These are phyloP conservation scores for Tenualosa thibaudeaui DNA, from an alignment of 2,797 vertebrate species.

Conservation along the genomic window DNA sequence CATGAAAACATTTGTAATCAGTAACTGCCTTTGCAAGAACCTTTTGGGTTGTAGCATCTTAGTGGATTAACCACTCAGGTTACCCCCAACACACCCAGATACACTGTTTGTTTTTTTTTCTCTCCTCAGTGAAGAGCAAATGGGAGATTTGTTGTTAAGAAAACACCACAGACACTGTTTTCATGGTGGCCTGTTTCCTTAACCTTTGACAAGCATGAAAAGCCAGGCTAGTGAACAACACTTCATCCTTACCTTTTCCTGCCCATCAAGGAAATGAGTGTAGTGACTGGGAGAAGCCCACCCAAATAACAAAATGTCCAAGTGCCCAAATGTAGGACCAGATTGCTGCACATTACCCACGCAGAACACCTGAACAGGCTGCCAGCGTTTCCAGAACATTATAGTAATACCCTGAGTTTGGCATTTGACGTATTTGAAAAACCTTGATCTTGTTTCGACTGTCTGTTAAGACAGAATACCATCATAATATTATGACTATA, in stretches of 20 bases:
- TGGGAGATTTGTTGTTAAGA: constrained; percentile 37
- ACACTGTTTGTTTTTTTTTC: background rate
- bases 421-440: constrained; percentile 1
- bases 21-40: background rate
- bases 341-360: background rate
- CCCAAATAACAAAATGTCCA: constrained; percentile 47
- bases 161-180: constrained; percentile 50
- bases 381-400: constrained; percentile 3
- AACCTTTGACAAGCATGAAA: constrained; percentile 62
- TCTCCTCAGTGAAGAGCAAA: constrained; percentile 55
- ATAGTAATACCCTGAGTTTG: constrained; percentile 9
- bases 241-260: constrained; percentile 56
- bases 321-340: background rate
- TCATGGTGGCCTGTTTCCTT: constrained; percentile 57
- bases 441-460: constrained; percentile 17
- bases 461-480: constrained; percentile 11
- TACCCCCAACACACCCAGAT: background rate
- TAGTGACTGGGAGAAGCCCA: constrained; percentile 56
- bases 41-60: constrained; percentile 48
- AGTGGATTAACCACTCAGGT: constrained; percentile 67
- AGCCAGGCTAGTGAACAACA: constrained; percentile 55
- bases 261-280: constrained; percentile 57
- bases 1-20: background rate
- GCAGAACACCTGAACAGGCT: constrained; percentile 14
- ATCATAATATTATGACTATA: constrained; percentile 26